A percentile compares a stretch with the other conserved stretches of the same genome.
Evolutionary conservation across 2,113 vertebrate genomes (phyloP).

Genomic region (Psilopogon haemacephalus): DNA sequence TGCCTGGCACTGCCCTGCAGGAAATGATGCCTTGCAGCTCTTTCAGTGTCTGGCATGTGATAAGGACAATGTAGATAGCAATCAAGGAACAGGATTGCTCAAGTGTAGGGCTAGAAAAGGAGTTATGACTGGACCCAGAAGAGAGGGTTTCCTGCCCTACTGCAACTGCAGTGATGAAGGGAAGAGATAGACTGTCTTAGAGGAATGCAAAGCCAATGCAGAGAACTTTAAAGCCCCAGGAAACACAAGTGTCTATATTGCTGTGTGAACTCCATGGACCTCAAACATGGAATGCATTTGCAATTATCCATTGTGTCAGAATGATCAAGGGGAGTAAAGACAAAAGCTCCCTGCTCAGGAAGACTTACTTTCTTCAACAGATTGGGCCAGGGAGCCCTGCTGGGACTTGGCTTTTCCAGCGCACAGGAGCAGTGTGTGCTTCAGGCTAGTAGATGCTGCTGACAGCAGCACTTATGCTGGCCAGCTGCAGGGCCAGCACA

Average conservation of each 20-base stretch:
- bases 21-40: slow-evolving; percentile 45
- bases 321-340: slow-evolving; percentile 23
- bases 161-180: neutral
- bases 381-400: neutral
- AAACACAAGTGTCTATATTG: neutral
- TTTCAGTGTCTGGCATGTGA: slow-evolving; percentile 47
- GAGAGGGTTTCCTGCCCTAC: slow-evolving; percentile 37
- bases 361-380: neutral
- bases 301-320: neutral
- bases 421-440: neutral
- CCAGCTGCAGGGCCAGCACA: slow-evolving; percentile 2
- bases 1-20: slow-evolving; percentile 65
- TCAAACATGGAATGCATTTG: neutral
- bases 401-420: neutral
- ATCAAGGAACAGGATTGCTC: slow-evolving; percentile 48
- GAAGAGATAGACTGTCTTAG: neutral
- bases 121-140: neutral
- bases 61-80: slow-evolving; percentile 58
- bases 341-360: neutral
- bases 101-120: neutral
- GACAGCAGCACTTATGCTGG: slow-evolving; percentile 19
- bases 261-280: neutral
- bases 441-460: slow-evolving; percentile 22
- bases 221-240: neutral
- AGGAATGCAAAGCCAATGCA: neutral